Evolutionary conservation across 2,113 vertebrate genomes (phyloP), one percentile per base, ranked within the genome.

Genomic region (Nipponia nippon): DNA sequence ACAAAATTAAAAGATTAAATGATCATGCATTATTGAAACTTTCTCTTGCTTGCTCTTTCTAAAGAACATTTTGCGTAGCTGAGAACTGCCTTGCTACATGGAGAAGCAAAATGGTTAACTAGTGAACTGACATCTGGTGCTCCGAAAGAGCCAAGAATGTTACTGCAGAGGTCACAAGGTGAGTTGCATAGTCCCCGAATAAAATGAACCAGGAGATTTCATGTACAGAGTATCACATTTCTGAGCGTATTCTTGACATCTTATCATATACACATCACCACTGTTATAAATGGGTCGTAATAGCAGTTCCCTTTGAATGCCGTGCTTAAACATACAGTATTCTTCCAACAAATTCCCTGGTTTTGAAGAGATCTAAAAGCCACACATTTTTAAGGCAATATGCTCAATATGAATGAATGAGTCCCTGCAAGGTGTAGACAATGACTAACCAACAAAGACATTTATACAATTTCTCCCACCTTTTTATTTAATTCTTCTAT

Each of bases 241-340:
- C 93, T 83, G 66, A 97, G 77, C 63, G 86, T 96, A 87, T 67
- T 88, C 75, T 70, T 90, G 93, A 96, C 92, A 81, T 92, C 71
- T 94, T 95, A 70, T 97, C 95, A 87, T 91, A 67, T 84, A 94
- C 93, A 93, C 69, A 89, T 95, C 92, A 96, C 94, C 92, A 81
- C 75, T 87, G 84, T 80, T 91, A 83, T 72, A 95, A 97, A 92
- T 89, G 85, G 71, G 36, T 93, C 26, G 0, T 83, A 93, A 93
- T 44, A 91, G 88, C 80, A 90, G 42, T 69, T 89, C 58, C 38
- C 63, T 87, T 80, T 85, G 83, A 93, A 94, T 58, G 78, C 4
- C 2, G 49, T 32, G 34, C 70, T 89, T 95, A 81, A 82, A 73
- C 32, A 81, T 63, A 49, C 65, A 82, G 50, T 85, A 36, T 87